Evolutionary conservation across 2,888 invertebrate genomes (phyloP), one percentile per base, ranked within the genome.

Genomic region (Cantharis rustica): DNA sequence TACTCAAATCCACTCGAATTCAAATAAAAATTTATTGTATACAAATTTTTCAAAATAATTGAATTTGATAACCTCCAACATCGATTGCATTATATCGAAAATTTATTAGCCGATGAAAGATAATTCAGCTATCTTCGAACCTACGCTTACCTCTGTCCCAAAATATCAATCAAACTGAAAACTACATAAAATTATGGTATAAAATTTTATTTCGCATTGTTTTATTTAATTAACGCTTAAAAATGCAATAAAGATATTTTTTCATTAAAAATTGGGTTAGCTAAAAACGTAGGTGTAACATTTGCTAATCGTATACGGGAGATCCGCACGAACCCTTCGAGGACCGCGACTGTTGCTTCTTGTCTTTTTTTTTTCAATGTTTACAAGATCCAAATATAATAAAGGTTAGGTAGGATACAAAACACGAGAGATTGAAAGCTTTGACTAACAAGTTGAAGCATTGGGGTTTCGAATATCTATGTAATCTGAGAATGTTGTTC

Each of bases 401-500:
- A n/a, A 47, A 47, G n/a, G 13, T 47, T n/a, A 47, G 47, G 47
- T 31, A 47, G 47, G n/a, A n/a, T 47, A 47, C n/a, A 47, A n/a
- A 47, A 47, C 47, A 47, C n/a, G n/a, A 47, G n/a, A 47, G 47
- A 47, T 47, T 47, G 47, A 47, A 16, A 66, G 64, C 64, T 20
- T 66, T n/a, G 20, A 66, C 64, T 20, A 66, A 20, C 73, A 69
- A 70, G 64, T 74, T 64, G 70, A 70, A 70, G 63, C 71, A 68
- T 64, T 72, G 72, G 69, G 47, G 69, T 61, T 68, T 72, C 63
- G 69, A 72, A 69, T 70, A 61, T 68, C 61, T 16, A 66, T 75
- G 79, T 77, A 77, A 77, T 75, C 73, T 72, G 78, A 77, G 77
- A 80, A 73, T 13, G 61, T 64, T 69, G 27, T 69, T 72, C 76